Conservation (phyloP, 2,888 invertebrate species). For the Ophion ellenae region DNA sequence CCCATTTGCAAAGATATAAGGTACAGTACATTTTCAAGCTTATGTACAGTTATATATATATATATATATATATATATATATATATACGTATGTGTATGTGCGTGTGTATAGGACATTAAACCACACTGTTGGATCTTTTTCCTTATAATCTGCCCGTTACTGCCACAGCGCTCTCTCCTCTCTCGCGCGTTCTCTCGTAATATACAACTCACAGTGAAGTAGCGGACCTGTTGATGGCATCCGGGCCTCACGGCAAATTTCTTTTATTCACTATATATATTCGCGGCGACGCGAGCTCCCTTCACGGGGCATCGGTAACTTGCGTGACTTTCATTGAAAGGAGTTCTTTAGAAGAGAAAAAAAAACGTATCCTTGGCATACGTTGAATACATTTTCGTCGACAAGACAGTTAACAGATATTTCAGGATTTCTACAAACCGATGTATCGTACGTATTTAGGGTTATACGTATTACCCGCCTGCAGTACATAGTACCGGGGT, state of each 20-base stretch:
- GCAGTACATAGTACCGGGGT: neutral
- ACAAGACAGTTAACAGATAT: neutral
- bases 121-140: conserved; percentile 2
- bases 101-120: neutral
- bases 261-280: conserved; percentile 33
- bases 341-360: neutral
- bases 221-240: conserved; percentile 71
- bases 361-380: neutral
- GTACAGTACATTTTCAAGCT: conserved; percentile 48
- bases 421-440: neutral
- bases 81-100: neutral
- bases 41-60: neutral
- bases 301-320: neutral
- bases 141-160: conserved; percentile 24
- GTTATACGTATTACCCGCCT: neutral
- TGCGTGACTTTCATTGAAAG: neutral
- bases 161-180: conserved; percentile 38
- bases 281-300: conserved; percentile 4
- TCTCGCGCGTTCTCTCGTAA: conserved; percentile 24
- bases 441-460: neutral
- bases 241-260: conserved; percentile 37
- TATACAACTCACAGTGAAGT: conserved; percentile 39
- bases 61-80: neutral
- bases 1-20: conserved; percentile 64
- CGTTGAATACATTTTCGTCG: neutral